Evolutionary conservation across 2,113 vertebrate genomes (phyloP).

Genomic region (Poicephalus gulielmi): DNA sequence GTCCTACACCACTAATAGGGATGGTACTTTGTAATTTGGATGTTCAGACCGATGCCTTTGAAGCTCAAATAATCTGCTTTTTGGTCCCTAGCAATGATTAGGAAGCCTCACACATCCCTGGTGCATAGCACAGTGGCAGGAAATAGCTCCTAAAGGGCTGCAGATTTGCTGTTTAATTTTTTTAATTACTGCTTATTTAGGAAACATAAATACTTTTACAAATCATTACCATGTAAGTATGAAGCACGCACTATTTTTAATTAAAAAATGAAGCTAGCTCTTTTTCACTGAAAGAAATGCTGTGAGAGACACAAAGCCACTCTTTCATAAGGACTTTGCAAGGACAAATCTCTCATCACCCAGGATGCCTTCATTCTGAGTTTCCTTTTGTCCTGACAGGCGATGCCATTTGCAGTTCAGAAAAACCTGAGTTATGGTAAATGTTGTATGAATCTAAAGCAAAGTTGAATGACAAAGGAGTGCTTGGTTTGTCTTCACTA

Average conservation of each 20-base stretch:
- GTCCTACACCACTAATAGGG: background rate
- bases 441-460: background rate
- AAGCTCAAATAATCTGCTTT: constrained; percentile 41
- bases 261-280: constrained; percentile 40
- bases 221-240: constrained; percentile 40
- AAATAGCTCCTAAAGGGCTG: constrained; percentile 53
- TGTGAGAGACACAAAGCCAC: background rate
- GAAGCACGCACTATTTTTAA: constrained; percentile 30
- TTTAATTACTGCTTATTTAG: constrained; percentile 65
- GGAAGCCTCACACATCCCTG: constrained; percentile 26
- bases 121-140: constrained; percentile 36
- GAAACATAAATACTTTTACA: constrained; percentile 65
- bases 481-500: background rate
- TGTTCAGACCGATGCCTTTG: background rate
- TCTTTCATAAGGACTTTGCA: background rate
- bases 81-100: constrained; percentile 45
- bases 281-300: background rate
- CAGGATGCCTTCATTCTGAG: background rate
- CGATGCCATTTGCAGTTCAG: background rate
- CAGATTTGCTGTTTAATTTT: constrained; percentile 55
- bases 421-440: background rate
- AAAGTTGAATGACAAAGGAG: background rate
- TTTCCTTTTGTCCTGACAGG: background rate
- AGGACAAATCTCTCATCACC: background rate
- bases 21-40: background rate